Evolutionary conservation across 2,113 vertebrate species (phyloP).

Genomic region (Neotoma lepida): DNA sequence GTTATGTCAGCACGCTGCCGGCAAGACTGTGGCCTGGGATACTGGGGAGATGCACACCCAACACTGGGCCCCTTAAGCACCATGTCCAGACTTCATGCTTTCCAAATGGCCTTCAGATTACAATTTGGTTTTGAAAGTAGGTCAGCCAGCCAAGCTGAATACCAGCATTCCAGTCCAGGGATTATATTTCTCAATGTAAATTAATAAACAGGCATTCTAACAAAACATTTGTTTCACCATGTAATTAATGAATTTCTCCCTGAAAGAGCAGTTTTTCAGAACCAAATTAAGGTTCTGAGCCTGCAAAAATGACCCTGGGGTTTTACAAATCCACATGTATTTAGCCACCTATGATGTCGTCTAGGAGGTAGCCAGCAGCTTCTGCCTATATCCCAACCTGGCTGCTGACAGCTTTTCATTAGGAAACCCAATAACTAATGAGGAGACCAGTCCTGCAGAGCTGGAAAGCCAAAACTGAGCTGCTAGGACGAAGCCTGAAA

Average conservation of each 20-base stretch:
- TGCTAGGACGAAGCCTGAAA: not conserved
- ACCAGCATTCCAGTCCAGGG: not conserved
- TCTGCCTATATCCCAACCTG: constrained; percentile 17
- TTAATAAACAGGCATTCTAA: constrained; percentile 1
- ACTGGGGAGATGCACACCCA: not conserved
- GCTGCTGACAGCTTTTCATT: not conserved
- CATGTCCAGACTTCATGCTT: not conserved
- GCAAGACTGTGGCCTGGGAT: not conserved
- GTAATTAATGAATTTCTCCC: not conserved
- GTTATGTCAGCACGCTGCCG: not conserved
- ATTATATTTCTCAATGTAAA: not conserved
- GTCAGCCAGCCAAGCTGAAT: constrained; percentile 1
- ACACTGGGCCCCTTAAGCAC: not conserved
- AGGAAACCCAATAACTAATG: not conserved
- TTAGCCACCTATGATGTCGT: not conserved
- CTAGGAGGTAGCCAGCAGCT: constrained; percentile 37
- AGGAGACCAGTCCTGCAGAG: not conserved
- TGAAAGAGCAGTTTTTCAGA: constrained; percentile 6
- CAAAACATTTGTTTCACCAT: constrained; percentile 13
- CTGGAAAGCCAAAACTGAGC: not conserved
- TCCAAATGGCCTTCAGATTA: constrained; percentile 1
- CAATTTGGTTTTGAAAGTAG: constrained; percentile 21
- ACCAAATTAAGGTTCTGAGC: constrained; percentile 40
- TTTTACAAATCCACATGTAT: constrained; percentile 53
- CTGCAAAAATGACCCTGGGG: constrained; percentile 40